Percentiles rank a stretch among this genome's conserved stretches.
phyloP scores from a whole-genome alignment of 2,797 vertebrate genomes.

The Vultur gryphus region DNA sequence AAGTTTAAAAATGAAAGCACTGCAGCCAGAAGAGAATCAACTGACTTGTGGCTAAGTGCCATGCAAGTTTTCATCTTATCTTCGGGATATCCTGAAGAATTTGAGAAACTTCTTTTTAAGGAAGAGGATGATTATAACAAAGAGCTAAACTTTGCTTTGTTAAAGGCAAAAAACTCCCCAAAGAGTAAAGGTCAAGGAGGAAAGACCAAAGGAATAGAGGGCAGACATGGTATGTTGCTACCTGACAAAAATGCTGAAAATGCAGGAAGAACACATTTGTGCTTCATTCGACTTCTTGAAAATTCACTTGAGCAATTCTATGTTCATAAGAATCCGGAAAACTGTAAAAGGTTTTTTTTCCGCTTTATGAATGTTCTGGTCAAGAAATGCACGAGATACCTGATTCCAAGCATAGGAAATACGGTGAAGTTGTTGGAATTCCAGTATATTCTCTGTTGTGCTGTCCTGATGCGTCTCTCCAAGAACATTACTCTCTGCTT shows the following conservation, averaged over 20 bases:
- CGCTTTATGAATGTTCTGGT: constrained; percentile 80
- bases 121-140: constrained; percentile 74
- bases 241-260: constrained; percentile 57
- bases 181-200: constrained; percentile 28
- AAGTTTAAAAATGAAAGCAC: constrained; percentile 54
- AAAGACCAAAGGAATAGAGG: constrained; percentile 59
- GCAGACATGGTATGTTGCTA: constrained; percentile 75
- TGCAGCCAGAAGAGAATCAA: constrained; percentile 72
- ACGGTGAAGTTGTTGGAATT: constrained; percentile 77
- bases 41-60: constrained; percentile 74
- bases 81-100: constrained; percentile 72
- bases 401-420: constrained; percentile 76
- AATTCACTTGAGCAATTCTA: constrained; percentile 74
- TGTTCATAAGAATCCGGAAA: constrained; percentile 62
- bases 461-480: constrained; percentile 70
- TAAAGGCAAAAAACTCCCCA: not conserved
- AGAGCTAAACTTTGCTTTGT: constrained; percentile 56
- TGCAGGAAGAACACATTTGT: constrained; percentile 61
- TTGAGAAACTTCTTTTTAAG: constrained; percentile 69
- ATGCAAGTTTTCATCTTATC: constrained; percentile 74
- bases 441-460: constrained; percentile 75
- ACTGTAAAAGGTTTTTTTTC: constrained; percentile 74
- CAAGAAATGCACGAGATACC: constrained; percentile 62
- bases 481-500: constrained; percentile 68
- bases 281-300: constrained; percentile 78